Base-by-base conservation (phyloP, 2,888 invertebrate genomes). In the Panzeria rudis region DNA sequence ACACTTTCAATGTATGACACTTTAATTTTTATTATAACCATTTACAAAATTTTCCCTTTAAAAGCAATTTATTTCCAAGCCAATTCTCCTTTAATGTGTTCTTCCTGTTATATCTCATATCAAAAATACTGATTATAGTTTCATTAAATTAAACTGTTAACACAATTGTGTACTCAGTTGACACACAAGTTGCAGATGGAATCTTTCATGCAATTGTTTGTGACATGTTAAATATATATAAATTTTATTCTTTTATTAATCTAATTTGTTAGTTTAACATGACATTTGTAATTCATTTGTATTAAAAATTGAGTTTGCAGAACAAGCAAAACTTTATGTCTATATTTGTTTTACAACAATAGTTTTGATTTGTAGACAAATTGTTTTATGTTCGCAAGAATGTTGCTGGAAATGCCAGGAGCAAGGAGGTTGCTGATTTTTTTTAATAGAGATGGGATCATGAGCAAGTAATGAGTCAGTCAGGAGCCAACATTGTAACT, bases 241-340 rank as follows among this genome's bases (percentile, higher is more conserved):
- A 56, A 17, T 56, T 68, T 77, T 52, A 62, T 78, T 78, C 38
- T 78, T 50, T 59, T 32, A 20, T 62, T 78, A 41, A 61, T 29
- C 4, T 41, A 17, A 78, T 69, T 61, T 71, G 41, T 71, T 41
- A 62, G 69, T 41, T 59, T 47, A 59, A 66, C 52, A 71, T 62
- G 62, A 62, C 69, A 78, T 71, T 54, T 64, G 29, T 44, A 66
- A 54, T 71, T 44, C 44, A 23, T 64, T 54, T 79, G 61, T 71
- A 71, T 71, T 71, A 72, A 79, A 54, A 71, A 54, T 79, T 79
- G 3, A 54, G 50, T 50, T 69, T 71, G 23, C 23, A 13, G 20
- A 50, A 38, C n/a, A 25, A 77, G 52, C 25, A 50, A 68, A 78
- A 78, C 56, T 76, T 76, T 56, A n/a, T 29, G 11, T 47, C 17